Evolutionary conservation across 2,113 vertebrate genomes (phyloP).

Genomic region (Cynoglossus semilaevis): DNA sequence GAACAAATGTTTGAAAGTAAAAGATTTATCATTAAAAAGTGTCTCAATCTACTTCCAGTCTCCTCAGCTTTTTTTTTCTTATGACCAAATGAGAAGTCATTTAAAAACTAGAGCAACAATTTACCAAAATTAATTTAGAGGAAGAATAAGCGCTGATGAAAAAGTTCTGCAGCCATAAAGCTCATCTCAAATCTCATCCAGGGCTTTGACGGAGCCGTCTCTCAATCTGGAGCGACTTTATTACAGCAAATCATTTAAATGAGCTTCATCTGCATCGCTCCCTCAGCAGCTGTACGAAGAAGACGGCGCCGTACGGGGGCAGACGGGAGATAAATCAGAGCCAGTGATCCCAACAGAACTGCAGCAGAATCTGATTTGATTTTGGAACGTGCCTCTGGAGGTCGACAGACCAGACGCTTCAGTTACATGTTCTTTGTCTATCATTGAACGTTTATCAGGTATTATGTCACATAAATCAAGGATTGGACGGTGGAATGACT

Average conservation of each 20-base stretch:
- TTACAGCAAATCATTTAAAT: conserved; percentile 15
- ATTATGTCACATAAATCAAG: too few relatives aligned
- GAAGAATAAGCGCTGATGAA: neutral
- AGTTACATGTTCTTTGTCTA: too few relatives aligned
- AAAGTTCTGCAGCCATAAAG: neutral
- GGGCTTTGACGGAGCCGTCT: neutral
- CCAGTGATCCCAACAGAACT: neutral
- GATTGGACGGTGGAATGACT: too few relatives aligned
- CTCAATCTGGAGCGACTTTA: neutral
- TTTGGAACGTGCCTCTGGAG: too few relatives aligned
- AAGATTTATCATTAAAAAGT: neutral
- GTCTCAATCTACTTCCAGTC: too few relatives aligned
- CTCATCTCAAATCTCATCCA: neutral
- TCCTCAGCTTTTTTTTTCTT: neutral
- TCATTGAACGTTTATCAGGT: too few relatives aligned
- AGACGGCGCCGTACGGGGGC: neutral
- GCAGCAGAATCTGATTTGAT: neutral
- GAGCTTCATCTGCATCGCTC: conserved; percentile 10
- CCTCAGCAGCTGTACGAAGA: conserved; percentile 13
- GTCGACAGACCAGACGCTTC: too few relatives aligned
- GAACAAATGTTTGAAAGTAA: neutral
- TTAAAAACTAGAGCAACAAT: neutral
- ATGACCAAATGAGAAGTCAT: neutral
- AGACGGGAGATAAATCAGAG: neutral
- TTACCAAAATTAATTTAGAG: neutral